Conservation (phyloP, 2,888 invertebrate species). For the Malthinus seriepunctatus region DNA sequence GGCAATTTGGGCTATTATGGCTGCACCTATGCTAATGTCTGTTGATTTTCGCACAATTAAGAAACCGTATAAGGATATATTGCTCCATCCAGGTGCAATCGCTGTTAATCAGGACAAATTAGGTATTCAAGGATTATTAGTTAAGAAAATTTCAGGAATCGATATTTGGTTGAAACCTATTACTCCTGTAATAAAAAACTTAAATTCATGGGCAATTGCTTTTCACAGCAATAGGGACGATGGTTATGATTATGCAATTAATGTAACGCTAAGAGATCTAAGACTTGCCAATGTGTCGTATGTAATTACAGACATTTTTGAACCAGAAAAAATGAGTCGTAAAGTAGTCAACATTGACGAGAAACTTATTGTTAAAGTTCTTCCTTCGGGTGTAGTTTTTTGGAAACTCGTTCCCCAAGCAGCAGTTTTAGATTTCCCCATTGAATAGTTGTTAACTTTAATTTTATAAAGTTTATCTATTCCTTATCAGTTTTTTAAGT, state of each 20-base stretch:
- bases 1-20: conserved; percentile 70
- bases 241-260: conserved; percentile 53
- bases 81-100: conserved; percentile 63
- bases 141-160: conserved; percentile 39
- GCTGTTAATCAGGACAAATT: conserved; percentile 66
- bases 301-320: conserved; percentile 45
- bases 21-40: conserved; percentile 70
- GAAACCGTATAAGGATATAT: conserved; percentile 59
- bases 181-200: conserved; percentile 53
- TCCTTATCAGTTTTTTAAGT: no score
- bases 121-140: conserved; percentile 60
- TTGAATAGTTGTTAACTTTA: background rate
- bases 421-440: no score
- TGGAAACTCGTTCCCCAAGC: conserved; percentile 7
- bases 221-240: conserved; percentile 58
- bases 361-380: conserved; percentile 29
- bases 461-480: background rate
- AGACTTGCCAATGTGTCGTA: conserved; percentile 50
- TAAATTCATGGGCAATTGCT: conserved; percentile 61
- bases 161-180: conserved; percentile 64
- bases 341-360: conserved; percentile 17
- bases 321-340: conserved; percentile 2
- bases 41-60: conserved; percentile 62
- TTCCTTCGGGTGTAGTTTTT: conserved; percentile 34
- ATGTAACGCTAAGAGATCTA: conserved; percentile 44